Evolutionary conservation across 1,140 invertebrate species (phyloP).

Genomic region (Watersipora subatra): DNA sequence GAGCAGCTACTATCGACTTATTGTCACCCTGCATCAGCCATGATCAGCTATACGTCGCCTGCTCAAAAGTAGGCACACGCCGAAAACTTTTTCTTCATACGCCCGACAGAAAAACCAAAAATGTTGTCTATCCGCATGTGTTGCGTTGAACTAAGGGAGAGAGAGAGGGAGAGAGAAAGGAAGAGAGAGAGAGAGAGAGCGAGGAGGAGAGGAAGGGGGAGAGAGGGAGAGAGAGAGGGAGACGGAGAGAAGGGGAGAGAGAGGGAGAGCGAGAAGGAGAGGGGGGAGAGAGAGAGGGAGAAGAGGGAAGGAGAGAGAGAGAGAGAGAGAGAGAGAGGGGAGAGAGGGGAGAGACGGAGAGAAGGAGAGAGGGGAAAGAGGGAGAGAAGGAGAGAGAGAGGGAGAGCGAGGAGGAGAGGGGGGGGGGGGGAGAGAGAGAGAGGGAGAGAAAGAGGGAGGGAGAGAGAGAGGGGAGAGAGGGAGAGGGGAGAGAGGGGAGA

Average conservation of each 20-base stretch:
- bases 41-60: too few relatives aligned
- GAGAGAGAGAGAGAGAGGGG: slow-evolving; percentile 4
- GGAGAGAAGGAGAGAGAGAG: neutral
- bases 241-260: neutral
- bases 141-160: too few relatives aligned
- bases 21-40: too few relatives aligned
- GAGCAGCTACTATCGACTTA: too few relatives aligned
- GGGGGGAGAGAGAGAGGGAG: slow-evolving; percentile 11
- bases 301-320: slow-evolving; percentile 22
- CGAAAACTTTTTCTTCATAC: too few relatives aligned
- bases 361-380: neutral
- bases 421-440: neutral
- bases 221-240: slow-evolving; percentile 7
- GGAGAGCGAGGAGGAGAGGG: neutral
- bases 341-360: neutral
- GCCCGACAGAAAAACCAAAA: too few relatives aligned
- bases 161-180: slow-evolving; percentile 4
- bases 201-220: slow-evolving; percentile 1
- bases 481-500: slow-evolving; percentile 5
- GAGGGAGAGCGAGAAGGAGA: slow-evolving; percentile 6
- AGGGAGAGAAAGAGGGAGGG: neutral
- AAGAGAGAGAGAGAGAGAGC: neutral
- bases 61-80: too few relatives aligned
- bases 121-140: too few relatives aligned
- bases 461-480: neutral